phyloP scores from a whole-genome alignment of 2,113 vertebrate genomes.

The Meles meles region DNA sequence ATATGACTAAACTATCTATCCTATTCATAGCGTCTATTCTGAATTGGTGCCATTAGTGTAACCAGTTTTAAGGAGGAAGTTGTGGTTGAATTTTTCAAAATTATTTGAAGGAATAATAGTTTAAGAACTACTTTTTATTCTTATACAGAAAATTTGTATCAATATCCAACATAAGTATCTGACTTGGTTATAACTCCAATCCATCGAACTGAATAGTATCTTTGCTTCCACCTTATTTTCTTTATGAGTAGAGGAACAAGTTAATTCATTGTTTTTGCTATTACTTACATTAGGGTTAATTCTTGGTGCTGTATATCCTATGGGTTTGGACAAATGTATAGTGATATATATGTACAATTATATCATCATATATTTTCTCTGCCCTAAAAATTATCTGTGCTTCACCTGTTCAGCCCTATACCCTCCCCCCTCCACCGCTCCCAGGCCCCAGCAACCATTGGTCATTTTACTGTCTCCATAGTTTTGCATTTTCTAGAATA shows the following conservation, averaged over 20 bases:
- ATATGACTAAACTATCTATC: background rate
- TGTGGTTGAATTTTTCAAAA: background rate
- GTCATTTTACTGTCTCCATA: background rate
- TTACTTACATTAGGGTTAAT: background rate
- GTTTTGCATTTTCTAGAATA: background rate
- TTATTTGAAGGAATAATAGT: background rate
- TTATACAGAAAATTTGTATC: background rate
- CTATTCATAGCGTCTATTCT: background rate
- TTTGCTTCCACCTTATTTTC: background rate
- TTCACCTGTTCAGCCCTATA: background rate
- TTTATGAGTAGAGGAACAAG: background rate
- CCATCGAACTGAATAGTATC: background rate
- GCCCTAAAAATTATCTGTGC: background rate
- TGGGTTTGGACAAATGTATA: background rate
- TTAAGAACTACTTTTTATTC: background rate
- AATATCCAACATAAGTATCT: background rate
- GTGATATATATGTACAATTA: background rate
- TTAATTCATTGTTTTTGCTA: background rate
- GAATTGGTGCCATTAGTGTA: background rate
- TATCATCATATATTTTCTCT: background rate
- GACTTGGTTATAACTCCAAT: background rate
- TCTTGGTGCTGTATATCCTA: background rate
- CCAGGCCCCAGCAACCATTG: background rate
- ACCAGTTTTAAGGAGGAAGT: background rate
- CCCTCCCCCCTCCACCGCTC: too few relatives aligned